Percentiles rank a stretch among this genome's conserved stretches.
phyloP scores from a whole-genome alignment of 2,113 vertebrate species.

The Chamaetylas fuelleborni region DNA sequence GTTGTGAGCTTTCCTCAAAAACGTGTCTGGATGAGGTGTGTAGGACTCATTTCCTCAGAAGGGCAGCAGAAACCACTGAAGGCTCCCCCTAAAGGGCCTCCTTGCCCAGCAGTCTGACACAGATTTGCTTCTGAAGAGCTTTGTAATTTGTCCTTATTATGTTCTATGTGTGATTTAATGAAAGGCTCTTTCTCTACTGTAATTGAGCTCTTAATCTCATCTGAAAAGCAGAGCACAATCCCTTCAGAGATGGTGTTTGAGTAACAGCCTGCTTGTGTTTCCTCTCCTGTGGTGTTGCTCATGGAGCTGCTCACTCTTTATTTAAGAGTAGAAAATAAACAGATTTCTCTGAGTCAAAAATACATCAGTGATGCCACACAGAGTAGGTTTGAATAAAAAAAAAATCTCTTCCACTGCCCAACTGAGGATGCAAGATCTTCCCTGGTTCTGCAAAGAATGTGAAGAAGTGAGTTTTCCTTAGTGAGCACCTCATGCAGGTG shows the following conservation, averaged over 20 bases:
- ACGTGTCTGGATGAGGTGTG: neutral
- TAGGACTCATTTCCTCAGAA: neutral
- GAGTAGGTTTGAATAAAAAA: neutral
- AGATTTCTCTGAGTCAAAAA: neutral
- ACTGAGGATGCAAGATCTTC: neutral
- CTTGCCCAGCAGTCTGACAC: neutral
- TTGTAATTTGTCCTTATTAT: conserved; percentile 11
- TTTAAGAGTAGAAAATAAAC: neutral
- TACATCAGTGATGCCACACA: neutral
- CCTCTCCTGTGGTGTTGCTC: accelerated
- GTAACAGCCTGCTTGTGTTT: neutral
- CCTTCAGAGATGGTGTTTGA: neutral
- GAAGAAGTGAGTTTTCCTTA: neutral
- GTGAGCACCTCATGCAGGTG: neutral
- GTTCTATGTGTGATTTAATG: conserved; percentile 26
- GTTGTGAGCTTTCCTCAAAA: neutral
- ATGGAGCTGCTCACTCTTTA: neutral
- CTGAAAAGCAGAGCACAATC: conserved; percentile 23
- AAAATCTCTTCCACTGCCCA: neutral
- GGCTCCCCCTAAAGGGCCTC: neutral
- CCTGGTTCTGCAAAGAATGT: neutral
- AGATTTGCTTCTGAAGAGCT: neutral
- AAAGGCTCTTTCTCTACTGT: conserved; percentile 27
- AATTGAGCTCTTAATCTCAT: conserved; percentile 43
- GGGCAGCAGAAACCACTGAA: neutral